Base-by-base conservation (phyloP, 2,888 invertebrate genomes). In the Nesidiocoris tenuis region DNA sequence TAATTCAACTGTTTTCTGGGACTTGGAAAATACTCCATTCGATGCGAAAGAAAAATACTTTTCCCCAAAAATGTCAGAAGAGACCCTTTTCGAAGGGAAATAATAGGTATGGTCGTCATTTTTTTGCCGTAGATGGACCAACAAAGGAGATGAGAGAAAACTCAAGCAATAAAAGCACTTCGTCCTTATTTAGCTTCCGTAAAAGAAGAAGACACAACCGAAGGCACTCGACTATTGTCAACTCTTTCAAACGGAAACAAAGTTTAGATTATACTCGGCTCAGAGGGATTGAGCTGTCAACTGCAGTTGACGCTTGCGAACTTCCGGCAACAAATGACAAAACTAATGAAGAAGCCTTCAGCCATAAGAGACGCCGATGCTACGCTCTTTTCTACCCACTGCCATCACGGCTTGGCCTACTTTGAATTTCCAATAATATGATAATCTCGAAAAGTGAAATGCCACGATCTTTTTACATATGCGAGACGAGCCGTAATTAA, bases 311-410 rank as follows among this genome's bases (percentile, higher is more conserved):
- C 72, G 63, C 63, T 72, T 72, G 61, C 72, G 61, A 72, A 72
- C 72, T 72, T 72, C 72, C 61, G 72, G 72, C 72, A 72, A 72
- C 72, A 72, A 72, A 72, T 72, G 72, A 72, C 72, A 72, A 72
- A 61, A 54, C 72, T 72, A 72, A 72, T 72, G 72, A 72, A 72
- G 72, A 63, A 61, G 72, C 72, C 63, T 63, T 72, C 72, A 72
- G 61, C 70, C 70, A 70, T 57, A 70, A 70, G 59, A 59, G 55
- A 18, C 67, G 55, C 19, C 22, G 55, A 19, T 16, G 56, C 67
- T 65, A 39, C 67, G n/a, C 55, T 67, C 55, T 16, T 67, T 56
- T 67, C 21, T 17, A n/a, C 56, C 56, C 67, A 18, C n/a, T 39
- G 39, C 12, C 39, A 7, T 39, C n/a, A 7, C 39, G 39, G 12